Conservation (phyloP, 2,888 invertebrate species). For the Dasypogon diadema region DNA sequence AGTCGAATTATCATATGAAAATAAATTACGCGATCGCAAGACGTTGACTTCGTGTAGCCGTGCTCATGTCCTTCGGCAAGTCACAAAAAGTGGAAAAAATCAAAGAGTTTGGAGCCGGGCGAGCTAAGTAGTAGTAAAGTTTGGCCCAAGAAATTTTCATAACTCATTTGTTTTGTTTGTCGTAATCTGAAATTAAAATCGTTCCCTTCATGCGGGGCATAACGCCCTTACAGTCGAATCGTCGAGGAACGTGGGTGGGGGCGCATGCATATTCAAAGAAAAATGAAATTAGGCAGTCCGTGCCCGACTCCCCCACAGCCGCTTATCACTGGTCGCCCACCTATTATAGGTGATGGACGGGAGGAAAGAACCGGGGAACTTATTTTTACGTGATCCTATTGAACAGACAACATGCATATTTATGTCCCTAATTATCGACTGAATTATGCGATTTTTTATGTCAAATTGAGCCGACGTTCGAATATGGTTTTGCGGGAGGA, state of each 20-base stretch:
- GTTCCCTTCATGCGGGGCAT: conserved; percentile 48
- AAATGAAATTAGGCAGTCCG: conserved; percentile 54
- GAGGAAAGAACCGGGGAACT: conserved; percentile 19
- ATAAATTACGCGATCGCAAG: conserved; percentile 51
- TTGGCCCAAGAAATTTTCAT: conserved; percentile 55
- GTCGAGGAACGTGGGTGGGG: conserved; percentile 4
- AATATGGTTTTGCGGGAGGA: conserved; percentile 1
- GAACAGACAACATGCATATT: conserved; percentile 57
- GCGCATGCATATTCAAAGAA: conserved; percentile 56
- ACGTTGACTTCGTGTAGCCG: conserved; percentile 35
- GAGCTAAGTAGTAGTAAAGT: conserved; percentile 24
- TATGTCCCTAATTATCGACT: conserved; percentile 57
- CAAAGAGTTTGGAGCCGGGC: not conserved
- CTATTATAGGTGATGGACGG: not conserved
- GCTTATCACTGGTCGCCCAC: conserved; percentile 5
- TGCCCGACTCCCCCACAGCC: conserved; percentile 42
- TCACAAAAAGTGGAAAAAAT: not conserved
- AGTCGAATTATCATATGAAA: conserved; percentile 51
- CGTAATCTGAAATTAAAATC: conserved; percentile 58
- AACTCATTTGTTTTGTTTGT: conserved; percentile 57
- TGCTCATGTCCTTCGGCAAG: conserved; percentile 18
- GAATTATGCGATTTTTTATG: conserved; percentile 56
- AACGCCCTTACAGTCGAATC: conserved; percentile 29
- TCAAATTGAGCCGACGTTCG: not conserved
- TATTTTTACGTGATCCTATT: conserved; percentile 52